Percentiles rank a stretch among this genome's conserved stretches.
phyloP scores from a whole-genome alignment of 2,797 vertebrate genomes.

The Rhynchonycteris naso region DNA sequence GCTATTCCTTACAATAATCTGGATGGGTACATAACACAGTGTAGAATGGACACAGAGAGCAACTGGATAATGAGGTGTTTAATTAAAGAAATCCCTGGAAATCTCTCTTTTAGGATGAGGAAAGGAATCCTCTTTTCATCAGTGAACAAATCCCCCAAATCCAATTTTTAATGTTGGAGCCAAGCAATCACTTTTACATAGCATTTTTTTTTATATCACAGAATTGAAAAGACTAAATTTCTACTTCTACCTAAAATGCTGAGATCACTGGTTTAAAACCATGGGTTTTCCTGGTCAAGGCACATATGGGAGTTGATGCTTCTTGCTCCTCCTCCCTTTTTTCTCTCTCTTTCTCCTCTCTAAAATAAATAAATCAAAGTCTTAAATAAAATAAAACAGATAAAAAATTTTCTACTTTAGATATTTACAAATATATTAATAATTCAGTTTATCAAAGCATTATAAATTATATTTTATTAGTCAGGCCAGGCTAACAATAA shows the following conservation, averaged over 20 bases:
- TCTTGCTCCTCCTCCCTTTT: no score
- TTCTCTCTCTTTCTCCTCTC: no score
- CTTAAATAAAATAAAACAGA: no score
- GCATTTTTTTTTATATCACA: not conserved
- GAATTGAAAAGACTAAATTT: slow-evolving; percentile 26
- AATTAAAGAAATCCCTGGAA: not conserved
- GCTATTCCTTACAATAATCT: not conserved
- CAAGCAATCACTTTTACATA: not conserved
- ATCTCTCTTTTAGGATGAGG: not conserved
- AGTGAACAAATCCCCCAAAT: not conserved
- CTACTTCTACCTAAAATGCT: not conserved
- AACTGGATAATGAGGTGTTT: not conserved
- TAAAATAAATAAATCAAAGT: no score
- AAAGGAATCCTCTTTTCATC: not conserved
- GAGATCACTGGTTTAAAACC: no score
- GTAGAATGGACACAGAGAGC: not conserved
- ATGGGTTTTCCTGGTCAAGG: no score
- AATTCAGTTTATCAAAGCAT: not conserved
- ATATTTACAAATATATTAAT: not conserved
- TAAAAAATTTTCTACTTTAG: not conserved
- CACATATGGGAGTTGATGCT: no score
- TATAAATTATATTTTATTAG: not conserved
- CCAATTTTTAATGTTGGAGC: not conserved
- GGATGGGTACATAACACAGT: not conserved
- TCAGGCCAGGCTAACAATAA: not conserved